Percentiles rank a stretch among this genome's conserved stretches.
These are phyloP conservation scores for Cnemophilus loriae DNA, from an alignment of 2,113 vertebrate genomes.

Conservation along the genomic window DNA sequence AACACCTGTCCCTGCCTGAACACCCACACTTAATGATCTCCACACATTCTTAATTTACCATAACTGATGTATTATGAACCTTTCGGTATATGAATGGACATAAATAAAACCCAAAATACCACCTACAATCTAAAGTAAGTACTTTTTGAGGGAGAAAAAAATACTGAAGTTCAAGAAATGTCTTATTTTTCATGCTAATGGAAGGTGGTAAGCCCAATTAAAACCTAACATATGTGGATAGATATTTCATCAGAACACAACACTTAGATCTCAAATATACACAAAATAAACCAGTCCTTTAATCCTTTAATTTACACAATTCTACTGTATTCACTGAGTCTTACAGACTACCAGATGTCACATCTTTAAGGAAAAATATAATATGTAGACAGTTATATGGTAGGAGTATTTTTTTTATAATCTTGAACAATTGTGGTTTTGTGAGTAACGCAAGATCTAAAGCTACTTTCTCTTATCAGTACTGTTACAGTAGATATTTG, in stretches of 20 bases:
- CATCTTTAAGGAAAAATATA: neutral
- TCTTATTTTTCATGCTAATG: neutral
- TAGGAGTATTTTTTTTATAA: neutral
- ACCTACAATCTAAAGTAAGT: neutral
- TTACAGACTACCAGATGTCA: neutral
- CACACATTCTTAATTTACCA: neutral
- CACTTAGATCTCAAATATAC: neutral
- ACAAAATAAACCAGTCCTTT: neutral
- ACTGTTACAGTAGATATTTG: neutral
- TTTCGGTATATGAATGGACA: neutral
- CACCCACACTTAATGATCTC: neutral
- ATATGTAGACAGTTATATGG: neutral
- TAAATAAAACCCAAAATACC: neutral
- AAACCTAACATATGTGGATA: neutral
- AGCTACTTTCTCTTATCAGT: neutral
- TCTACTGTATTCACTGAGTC: neutral
- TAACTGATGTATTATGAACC: neutral
- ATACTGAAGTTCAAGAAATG: neutral
- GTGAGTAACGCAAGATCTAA: neutral
- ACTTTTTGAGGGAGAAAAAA: neutral
- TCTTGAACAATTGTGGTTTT: neutral
- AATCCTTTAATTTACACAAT: neutral
- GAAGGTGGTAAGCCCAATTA: neutral
- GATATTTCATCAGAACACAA: neutral
- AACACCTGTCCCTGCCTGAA: neutral